These are phyloP conservation scores for Taenaris catops DNA, from an alignment of 2,888 invertebrate genomes.

Conservation along the genomic window DNA sequence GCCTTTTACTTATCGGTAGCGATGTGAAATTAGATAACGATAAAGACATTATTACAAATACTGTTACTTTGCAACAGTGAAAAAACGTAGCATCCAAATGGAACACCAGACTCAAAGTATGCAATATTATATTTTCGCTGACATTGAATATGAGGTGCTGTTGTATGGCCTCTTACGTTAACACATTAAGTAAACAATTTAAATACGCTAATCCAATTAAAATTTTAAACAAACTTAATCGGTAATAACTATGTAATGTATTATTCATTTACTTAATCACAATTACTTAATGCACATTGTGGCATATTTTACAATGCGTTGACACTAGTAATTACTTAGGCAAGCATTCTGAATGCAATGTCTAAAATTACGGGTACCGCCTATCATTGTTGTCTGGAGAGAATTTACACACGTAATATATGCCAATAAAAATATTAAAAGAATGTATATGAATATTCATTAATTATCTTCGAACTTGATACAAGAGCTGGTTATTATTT, in stretches of 20 bases:
- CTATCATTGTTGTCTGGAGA: constrained; percentile 7
- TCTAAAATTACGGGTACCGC: constrained; percentile 1
- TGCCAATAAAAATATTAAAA: too few species aligned
- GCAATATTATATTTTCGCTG: constrained; percentile 1
- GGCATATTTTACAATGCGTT: constrained; percentile 1
- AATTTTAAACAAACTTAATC: constrained; percentile 3
- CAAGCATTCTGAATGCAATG: constrained; percentile 6
- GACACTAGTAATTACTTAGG: neutral
- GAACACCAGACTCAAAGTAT: too few species aligned
- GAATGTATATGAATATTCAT: too few species aligned
- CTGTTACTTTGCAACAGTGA: too few species aligned
- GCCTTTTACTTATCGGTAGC: too few species aligned
- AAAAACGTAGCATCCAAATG: too few species aligned
- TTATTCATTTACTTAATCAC: neutral
- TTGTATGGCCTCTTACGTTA: constrained; percentile 9
- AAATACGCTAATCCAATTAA: constrained; percentile 7
- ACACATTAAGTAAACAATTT: too few species aligned
- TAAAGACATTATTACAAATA: too few species aligned
- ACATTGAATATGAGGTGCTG: neutral
- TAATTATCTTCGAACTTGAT: too few species aligned
- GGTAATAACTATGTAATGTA: constrained; percentile 1
- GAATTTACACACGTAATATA: constrained; percentile 6
- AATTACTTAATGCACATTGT: neutral
- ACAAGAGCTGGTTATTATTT: too few species aligned
- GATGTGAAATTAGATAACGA: too few species aligned